Evolutionary conservation across 2,113 vertebrate species (phyloP), one percentile per base, ranked within the genome.

Genomic region (Crypturellus undulatus): DNA sequence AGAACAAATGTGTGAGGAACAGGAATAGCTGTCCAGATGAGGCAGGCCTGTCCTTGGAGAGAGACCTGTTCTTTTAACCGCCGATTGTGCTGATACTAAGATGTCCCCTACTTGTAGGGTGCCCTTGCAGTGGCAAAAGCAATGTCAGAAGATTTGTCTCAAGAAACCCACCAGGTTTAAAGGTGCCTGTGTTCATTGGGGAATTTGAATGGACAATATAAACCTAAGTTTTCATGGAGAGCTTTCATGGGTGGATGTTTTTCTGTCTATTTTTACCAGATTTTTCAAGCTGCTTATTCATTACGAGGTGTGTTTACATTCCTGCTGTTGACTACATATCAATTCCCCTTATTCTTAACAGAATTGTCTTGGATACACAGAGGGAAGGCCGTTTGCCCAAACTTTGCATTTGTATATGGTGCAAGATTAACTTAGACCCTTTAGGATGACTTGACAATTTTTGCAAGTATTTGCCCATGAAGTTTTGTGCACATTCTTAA

Each of bases 41-140:
- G 95, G 64, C 65, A 36, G 47, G 12, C 79, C 60, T 85, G 47
- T 84, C 87, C 64, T 89, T 62, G 86, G 52, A 80, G 60, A n/a
- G 38, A 77, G 12, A 34, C 69, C 12, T 12, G n/a, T 30, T 69
- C 10, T 22, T 5, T 25, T 79, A 7, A 43, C 75, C 51, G 65
- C 5, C n/a, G 45, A n/a, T 19, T 72, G 68, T 62, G 62, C 24
- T 67, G 43, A 42, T 42, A n/a, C n/a, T n/a, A n/a, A n/a, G 22
- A 75, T 34, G 26, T 65, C n/a, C 76, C 76, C 22, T 3, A 10
- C 26, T 68, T 12, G 7, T 54, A 32, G 62, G 38, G 28, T 58
- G 16, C 30, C 2, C 4, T 4, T 65, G 65, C 30, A 28, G 32
- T 24, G 49, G 30, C 52, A 32, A 52, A 79, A 81, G 67, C 15